These are phyloP conservation scores for Harlomillsia oculata DNA, from an alignment of 1,140 invertebrate species.

Conservation along the genomic window DNA sequence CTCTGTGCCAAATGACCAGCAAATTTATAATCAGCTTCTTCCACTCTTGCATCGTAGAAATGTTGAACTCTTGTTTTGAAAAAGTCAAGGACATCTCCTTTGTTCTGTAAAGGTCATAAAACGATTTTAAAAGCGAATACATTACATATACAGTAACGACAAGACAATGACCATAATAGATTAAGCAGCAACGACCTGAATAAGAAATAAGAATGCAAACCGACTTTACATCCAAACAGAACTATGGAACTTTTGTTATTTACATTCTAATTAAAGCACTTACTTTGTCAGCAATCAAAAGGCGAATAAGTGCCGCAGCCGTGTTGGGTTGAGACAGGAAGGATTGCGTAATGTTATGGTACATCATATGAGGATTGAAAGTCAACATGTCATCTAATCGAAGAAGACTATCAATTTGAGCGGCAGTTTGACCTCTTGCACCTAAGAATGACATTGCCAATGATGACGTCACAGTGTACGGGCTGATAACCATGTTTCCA, in stretches of 20 bases:
- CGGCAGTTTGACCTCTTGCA: constrained; percentile 71
- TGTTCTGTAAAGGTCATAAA: constrained; percentile 43
- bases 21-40: constrained; percentile 65
- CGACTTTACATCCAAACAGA: constrained; percentile 33
- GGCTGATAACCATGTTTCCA: constrained; percentile 68
- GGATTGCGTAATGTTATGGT: constrained; percentile 70
- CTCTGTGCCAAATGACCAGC: constrained; percentile 35
- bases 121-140: constrained; percentile 10
- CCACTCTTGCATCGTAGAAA: constrained; percentile 72
- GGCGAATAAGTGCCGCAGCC: constrained; percentile 31
- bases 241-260: too few species aligned
- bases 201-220: background rate
- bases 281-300: constrained; percentile 35
- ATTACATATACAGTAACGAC: too few species aligned
- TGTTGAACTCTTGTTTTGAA: constrained; percentile 74
- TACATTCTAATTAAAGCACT: background rate
- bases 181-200: too few species aligned
- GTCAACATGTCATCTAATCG: constrained; percentile 75
- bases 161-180: too few species aligned
- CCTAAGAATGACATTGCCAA: constrained; percentile 80
- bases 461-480: constrained; percentile 71
- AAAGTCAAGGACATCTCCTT: constrained; percentile 66
- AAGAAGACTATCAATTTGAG: constrained; percentile 77
- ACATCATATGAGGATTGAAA: constrained; percentile 74
- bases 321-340: constrained; percentile 34